A percentile compares a stretch with the other conserved stretches of the same genome.
Conservation (phyloP, 2,888 invertebrate species). For the Hemithea aestivaria region DNA sequence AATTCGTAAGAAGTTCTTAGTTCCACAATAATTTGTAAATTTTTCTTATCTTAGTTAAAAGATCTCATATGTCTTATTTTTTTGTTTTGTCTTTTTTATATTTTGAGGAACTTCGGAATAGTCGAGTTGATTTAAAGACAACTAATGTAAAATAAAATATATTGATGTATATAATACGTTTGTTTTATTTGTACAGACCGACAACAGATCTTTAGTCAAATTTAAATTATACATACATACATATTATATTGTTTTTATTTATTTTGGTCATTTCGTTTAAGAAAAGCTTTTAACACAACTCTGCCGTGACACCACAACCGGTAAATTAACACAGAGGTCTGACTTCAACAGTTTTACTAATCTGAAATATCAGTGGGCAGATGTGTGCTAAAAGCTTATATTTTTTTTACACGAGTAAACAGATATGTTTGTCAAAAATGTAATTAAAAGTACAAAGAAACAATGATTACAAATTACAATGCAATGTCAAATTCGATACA, state of each 20-base stretch:
- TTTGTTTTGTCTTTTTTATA: constrained; percentile 79
- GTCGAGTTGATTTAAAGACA: constrained; percentile 79
- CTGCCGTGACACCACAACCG: too few relatives aligned
- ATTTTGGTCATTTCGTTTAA: too few relatives aligned
- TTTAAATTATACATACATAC: constrained; percentile 14
- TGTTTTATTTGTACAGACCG: constrained; percentile 41
- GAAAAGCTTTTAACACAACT: too few relatives aligned
- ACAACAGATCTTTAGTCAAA: constrained; percentile 13
- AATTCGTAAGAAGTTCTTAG: constrained; percentile 70
- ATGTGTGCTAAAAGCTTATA: too few relatives aligned
- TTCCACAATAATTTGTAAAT: constrained; percentile 75
- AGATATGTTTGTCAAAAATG: too few relatives aligned
- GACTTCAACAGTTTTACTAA: too few relatives aligned
- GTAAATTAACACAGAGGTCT: too few relatives aligned
- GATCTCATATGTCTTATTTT: constrained; percentile 78
- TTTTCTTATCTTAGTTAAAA: constrained; percentile 78
- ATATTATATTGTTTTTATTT: constrained; percentile 16
- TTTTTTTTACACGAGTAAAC: too few relatives aligned
- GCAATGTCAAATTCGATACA: too few relatives aligned
- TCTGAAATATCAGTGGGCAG: too few relatives aligned
- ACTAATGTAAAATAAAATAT: constrained; percentile 79
- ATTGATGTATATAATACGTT: constrained; percentile 72
- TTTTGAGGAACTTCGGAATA: constrained; percentile 77
- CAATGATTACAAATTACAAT: too few relatives aligned
- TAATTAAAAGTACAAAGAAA: too few relatives aligned